These are phyloP conservation scores for Catocala fraxini DNA, from an alignment of 2,888 invertebrate genomes.

Conservation along the genomic window DNA sequence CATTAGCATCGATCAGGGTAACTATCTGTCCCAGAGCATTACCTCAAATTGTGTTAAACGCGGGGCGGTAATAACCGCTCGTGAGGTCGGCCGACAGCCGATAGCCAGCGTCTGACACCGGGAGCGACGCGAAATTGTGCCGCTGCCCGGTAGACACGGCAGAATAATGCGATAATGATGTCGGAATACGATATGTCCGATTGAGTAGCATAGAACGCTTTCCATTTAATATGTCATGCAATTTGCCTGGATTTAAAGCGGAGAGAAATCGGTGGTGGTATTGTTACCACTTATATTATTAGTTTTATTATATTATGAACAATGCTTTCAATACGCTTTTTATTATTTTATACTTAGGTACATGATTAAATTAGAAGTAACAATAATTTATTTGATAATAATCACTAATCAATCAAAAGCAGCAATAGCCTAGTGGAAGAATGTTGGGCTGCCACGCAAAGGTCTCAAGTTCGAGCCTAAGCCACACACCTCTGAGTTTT, in stretches of 20 bases:
- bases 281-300: no score
- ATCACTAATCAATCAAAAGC: no score
- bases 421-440: no score
- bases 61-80: slow-evolving; percentile 69
- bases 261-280: neutral
- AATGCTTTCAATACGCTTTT: no score
- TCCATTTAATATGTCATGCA: slow-evolving; percentile 24
- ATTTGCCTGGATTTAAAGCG: slow-evolving; percentile 8
- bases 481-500: no score
- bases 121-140: slow-evolving; percentile 45
- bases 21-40: slow-evolving; percentile 77
- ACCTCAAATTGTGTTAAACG: slow-evolving; percentile 81
- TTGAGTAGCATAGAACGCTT: slow-evolving; percentile 20
- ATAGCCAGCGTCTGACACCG: slow-evolving; percentile 21
- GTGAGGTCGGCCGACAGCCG: slow-evolving; percentile 14
- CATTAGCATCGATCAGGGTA: slow-evolving; percentile 83
- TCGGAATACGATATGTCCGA: slow-evolving; percentile 34
- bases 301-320: no score
- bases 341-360: no score
- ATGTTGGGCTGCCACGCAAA: no score
- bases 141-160: slow-evolving; percentile 23
- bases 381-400: no score
- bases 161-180: slow-evolving; percentile 45
- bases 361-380: no score
- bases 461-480: no score